Evolutionary conservation across 2,888 invertebrate genomes (phyloP), one percentile per base, ranked within the genome.

Genomic region (Drosophila barbarae): DNA sequence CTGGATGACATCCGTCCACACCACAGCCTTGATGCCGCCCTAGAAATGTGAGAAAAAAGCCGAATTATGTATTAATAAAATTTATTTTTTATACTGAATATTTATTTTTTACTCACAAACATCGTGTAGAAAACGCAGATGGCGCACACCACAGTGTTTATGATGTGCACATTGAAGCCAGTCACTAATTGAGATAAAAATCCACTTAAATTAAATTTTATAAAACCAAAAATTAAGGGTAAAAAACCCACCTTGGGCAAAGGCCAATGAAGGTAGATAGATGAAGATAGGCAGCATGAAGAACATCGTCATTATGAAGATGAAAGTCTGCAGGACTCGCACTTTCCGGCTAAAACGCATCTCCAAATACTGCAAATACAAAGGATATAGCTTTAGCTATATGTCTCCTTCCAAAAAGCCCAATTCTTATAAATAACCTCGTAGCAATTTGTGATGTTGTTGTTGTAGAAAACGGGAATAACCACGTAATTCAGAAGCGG

Each of bases 121-220:
- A 91, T 90, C 0, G 92, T 92, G 82, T 92, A 92, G 78, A 92
- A 91, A 13, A 91, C 90, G 77, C 92, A 92, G 15, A 92, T 90
- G 13, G 89, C 71, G 47, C 91, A 91, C 5, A 92, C 91, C 7
- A 91, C 87, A 1, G 89, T 70, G 54, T 92, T 91, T 26, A 92
- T 91, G 1, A 91, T 79, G 88, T 92, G 92, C 41, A 92, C 89
- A 67, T 91, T 90, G 7, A 90, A 87, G 0, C 92, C 92, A 2
- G 92, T 92, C 5, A 92, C 92, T 92, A 15, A 28, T 18, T 8
- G 7, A 9, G 2, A 15, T 1, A 10, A 5, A n/a, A 7, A 15
- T 10, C 13, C 46, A 13, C 18, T 18, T n/a, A 1, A 30, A 32
- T 8, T 7, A 2, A 2, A 9, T 5, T 10, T 8, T 10, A 2